These are phyloP conservation scores for Brachionichthys hirsutus DNA, from an alignment of 2,113 vertebrate genomes.

Conservation along the genomic window DNA sequence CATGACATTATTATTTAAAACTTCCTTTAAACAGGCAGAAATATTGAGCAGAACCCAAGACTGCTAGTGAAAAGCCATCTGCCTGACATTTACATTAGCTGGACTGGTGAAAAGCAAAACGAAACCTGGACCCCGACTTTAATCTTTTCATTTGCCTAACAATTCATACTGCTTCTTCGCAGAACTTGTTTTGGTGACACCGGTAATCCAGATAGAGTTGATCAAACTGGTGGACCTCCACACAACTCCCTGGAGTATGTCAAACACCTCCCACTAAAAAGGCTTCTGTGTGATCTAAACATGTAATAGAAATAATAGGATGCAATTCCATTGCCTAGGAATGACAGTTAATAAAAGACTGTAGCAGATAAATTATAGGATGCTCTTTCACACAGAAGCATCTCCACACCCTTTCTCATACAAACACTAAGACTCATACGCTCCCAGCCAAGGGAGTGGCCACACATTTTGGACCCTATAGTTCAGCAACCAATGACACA, in stretches of 20 bases:
- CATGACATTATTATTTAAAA: too few relatives aligned
- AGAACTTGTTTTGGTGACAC: constrained; percentile 2
- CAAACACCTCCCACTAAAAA: too few relatives aligned
- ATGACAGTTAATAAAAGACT: not conserved
- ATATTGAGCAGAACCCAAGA: too few relatives aligned
- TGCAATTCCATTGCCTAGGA: not conserved
- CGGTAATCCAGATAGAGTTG: constrained; percentile 27
- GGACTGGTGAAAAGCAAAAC: not conserved
- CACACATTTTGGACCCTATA: constrained; percentile 1
- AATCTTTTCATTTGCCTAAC: not conserved
- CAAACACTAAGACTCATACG: constrained; percentile 32
- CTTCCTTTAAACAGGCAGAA: too few relatives aligned
- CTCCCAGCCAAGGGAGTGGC: constrained; percentile 35
- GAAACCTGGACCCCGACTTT: not conserved
- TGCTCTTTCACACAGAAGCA: constrained; percentile 26
- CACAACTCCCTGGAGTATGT: constrained; percentile 36
- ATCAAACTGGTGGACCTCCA: constrained; percentile 31
- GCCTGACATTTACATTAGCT: not conserved
- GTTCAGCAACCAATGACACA: constrained; percentile 43
- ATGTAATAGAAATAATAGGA: too few relatives aligned
- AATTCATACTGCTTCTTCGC: not conserved
- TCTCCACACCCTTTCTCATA: constrained; percentile 47
- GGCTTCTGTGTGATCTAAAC: too few relatives aligned
- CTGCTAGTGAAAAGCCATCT: not conserved
- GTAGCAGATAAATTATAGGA: constrained; percentile 53